phyloP scores from a whole-genome alignment of 2,113 vertebrate species.

The Tursiops truncatus region DNA sequence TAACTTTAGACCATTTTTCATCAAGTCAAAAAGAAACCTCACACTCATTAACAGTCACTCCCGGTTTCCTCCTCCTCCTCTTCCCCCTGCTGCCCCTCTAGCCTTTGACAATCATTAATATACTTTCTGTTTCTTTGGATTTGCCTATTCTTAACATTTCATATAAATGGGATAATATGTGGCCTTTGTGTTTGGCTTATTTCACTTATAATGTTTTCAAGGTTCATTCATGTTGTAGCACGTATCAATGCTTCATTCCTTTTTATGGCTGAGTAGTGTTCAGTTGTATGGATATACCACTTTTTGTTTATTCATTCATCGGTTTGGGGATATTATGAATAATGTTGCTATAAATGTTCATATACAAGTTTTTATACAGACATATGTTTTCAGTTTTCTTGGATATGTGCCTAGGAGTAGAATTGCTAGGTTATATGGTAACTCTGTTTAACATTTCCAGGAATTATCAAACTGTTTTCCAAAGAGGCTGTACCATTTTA shows the following conservation, averaged over 20 bases:
- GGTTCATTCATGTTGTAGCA: neutral
- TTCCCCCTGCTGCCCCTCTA: accelerated
- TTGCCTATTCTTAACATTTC: neutral
- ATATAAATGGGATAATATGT: neutral
- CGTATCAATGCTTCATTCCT: neutral
- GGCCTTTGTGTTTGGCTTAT: neutral
- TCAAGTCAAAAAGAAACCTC: neutral
- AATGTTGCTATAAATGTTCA: neutral
- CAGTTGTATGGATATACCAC: neutral
- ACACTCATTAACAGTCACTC: neutral
- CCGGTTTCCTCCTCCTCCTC: neutral
- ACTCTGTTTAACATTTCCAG: conserved; percentile 2
- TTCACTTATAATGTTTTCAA: neutral
- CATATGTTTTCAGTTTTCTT: neutral
- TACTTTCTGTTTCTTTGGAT: neutral
- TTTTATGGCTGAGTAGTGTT: neutral
- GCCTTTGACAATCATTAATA: neutral
- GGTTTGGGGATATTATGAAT: neutral
- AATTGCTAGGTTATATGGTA: neutral
- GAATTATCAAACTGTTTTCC: neutral
- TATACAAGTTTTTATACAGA: neutral
- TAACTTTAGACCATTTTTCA: neutral
- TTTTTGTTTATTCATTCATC: neutral
- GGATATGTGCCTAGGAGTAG: neutral
- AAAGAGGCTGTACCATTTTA: neutral